phyloP scores from a whole-genome alignment of 1,140 invertebrate species.

The Rhysida immarginata region DNA sequence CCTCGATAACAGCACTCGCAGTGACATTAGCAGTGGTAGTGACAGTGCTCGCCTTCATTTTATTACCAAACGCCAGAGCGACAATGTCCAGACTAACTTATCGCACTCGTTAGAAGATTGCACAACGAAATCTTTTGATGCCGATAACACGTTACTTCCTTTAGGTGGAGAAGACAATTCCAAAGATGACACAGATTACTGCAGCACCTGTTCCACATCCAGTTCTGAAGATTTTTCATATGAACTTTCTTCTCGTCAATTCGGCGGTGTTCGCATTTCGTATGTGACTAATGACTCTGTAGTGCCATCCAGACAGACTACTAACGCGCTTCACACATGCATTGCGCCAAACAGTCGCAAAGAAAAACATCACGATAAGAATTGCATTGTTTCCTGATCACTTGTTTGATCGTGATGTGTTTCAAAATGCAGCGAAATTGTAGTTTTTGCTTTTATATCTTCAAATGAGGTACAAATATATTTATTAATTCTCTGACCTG shows the following conservation, averaged over 20 bases:
- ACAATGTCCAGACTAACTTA: too few relatives aligned
- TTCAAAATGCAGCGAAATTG: too few relatives aligned
- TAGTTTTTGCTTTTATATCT: too few relatives aligned
- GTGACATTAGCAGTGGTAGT: conserved; percentile 23
- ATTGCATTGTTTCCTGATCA: conserved; percentile 26
- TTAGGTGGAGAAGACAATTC: too few relatives aligned
- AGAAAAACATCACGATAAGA: conserved; percentile 21
- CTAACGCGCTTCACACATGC: conserved; percentile 17
- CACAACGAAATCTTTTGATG: too few relatives aligned
- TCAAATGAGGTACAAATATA: too few relatives aligned
- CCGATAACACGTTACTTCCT: too few relatives aligned
- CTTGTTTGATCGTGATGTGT: too few relatives aligned
- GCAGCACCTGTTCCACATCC: conserved; percentile 71
- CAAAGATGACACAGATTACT: conserved; percentile 34
- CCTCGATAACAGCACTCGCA: conserved; percentile 12
- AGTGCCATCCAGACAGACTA: conserved; percentile 34
- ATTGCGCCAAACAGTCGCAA: conserved; percentile 10
- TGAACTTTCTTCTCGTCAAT: conserved; percentile 48
- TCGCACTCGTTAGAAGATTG: too few relatives aligned
- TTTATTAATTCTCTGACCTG: too few relatives aligned
- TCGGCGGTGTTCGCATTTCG: conserved; percentile 61
- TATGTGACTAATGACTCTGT: conserved; percentile 78
- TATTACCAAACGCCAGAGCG: conserved; percentile 14
- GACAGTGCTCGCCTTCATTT: conserved; percentile 28
- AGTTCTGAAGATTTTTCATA: conserved; percentile 55